A percentile compares a stretch with the other conserved stretches of the same genome.
Evolutionary conservation across 2,113 vertebrate genomes (phyloP).

Genomic region (Ptychochromis oligacanthus): DNA sequence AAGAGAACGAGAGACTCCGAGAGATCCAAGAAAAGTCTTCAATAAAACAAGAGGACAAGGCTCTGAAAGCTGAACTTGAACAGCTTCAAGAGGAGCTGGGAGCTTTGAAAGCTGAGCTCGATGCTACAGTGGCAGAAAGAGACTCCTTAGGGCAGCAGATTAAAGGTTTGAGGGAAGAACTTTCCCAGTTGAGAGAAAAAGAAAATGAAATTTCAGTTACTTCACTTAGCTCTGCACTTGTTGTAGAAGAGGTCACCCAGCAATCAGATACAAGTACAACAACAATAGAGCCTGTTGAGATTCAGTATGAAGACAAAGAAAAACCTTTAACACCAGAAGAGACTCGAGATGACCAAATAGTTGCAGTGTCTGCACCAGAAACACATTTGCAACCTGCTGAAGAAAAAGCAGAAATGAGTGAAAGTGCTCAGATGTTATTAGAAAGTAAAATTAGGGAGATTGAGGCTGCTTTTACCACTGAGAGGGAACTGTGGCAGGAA

Average conservation of each 20-base stretch:
- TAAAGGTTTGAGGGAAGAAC: conserved; percentile 69
- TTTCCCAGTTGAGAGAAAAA: conserved; percentile 68
- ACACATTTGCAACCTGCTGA: neutral
- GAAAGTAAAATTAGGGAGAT: conserved; percentile 58
- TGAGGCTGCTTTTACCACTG: conserved; percentile 61
- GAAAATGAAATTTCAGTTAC: conserved; percentile 17
- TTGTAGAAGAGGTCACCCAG: conserved; percentile 61
- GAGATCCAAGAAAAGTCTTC: conserved; percentile 67
- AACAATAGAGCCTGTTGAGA: conserved; percentile 33
- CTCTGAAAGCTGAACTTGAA: conserved; percentile 61
- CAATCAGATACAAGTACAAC: conserved; percentile 33
- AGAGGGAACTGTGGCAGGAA: conserved; percentile 62
- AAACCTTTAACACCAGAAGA: neutral
- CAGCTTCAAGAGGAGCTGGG: conserved; percentile 61
- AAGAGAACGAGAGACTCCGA: conserved; percentile 90
- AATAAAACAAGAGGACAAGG: conserved; percentile 45
- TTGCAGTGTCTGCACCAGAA: conserved; percentile 17
- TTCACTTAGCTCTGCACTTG: neutral
- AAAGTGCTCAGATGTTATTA: conserved; percentile 18
- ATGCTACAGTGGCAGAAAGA: conserved; percentile 56
- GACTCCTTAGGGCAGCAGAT: conserved; percentile 66
- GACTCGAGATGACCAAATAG: neutral
- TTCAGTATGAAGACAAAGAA: conserved; percentile 22
- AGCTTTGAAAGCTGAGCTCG: conserved; percentile 64
- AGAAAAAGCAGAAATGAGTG: conserved; percentile 40